phyloP scores from a whole-genome alignment of 2,113 vertebrate genomes.

The Orycteropus afer region DNA sequence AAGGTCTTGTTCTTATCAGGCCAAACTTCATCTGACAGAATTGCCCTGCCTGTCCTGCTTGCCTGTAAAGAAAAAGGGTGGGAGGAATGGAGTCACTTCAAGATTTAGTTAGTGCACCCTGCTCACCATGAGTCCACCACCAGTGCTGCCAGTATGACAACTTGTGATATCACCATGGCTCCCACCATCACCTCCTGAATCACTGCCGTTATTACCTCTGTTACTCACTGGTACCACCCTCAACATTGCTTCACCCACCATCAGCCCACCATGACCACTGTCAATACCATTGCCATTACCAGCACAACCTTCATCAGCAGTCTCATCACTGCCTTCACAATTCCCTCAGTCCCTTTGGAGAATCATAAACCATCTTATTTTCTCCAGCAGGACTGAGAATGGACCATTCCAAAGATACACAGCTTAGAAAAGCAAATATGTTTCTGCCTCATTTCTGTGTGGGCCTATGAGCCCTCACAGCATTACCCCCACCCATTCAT shows the following conservation, averaged over 20 bases:
- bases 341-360: background rate
- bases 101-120: background rate
- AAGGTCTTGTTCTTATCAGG: background rate
- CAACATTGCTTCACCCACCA: background rate
- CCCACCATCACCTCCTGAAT: background rate
- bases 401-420: background rate
- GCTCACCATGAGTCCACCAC: fast-evolving
- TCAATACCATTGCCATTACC: too few species aligned
- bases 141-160: fast-evolving
- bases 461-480: background rate
- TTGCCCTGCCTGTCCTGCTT: too few species aligned
- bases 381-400: background rate
- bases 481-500: background rate
- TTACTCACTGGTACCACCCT: background rate
- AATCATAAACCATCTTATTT: background rate
- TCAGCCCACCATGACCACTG: background rate
- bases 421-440: background rate
- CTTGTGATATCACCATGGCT: fast-evolving
- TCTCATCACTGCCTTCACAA: fast-evolving
- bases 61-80: background rate
- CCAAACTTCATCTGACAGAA: background rate
- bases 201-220: background rate
- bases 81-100: background rate
- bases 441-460: background rate
- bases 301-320: background rate